Evolutionary conservation across 1,140 invertebrate species (phyloP).

Genomic region (Drosophila ficusphila): DNA sequence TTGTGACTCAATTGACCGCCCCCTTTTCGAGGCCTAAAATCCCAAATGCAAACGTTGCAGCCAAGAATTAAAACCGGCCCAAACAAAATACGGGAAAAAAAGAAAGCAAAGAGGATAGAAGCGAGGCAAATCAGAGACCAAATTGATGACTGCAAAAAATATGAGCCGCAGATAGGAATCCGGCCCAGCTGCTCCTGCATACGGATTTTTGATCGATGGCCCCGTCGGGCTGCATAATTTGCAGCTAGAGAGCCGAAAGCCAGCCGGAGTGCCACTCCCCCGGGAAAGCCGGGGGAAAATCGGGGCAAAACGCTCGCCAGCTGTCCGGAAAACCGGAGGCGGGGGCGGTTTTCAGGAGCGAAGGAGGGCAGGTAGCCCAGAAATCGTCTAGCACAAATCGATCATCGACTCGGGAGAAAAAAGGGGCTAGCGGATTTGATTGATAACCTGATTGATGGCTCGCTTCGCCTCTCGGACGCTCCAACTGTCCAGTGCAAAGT

Average conservation of each 20-base stretch:
- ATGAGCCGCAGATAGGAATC: slow-evolving; percentile 42
- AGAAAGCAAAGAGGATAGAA: not conserved
- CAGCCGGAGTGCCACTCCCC: slow-evolving; percentile 11
- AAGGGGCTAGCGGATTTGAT: slow-evolving; percentile 39
- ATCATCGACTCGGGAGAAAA: slow-evolving; percentile 20
- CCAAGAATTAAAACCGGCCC: slow-evolving; percentile 62
- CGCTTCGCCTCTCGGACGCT: slow-evolving; percentile 21
- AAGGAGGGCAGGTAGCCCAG: slow-evolving; percentile 30
- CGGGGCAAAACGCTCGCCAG: not conserved
- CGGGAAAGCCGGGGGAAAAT: not conserved
- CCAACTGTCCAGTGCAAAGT: slow-evolving; percentile 44
- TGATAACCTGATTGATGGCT: slow-evolving; percentile 73
- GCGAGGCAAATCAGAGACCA: slow-evolving; percentile 53
- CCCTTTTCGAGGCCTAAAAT: slow-evolving; percentile 32
- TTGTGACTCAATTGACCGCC: slow-evolving; percentile 24
- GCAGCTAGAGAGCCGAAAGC: slow-evolving; percentile 13
- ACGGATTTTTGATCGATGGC: slow-evolving; percentile 63
- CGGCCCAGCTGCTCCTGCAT: slow-evolving; percentile 29
- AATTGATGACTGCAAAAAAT: slow-evolving; percentile 67
- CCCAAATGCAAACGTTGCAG: slow-evolving; percentile 74
- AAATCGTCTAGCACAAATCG: slow-evolving; percentile 45
- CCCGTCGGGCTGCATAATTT: slow-evolving; percentile 63
- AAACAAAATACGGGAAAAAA: slow-evolving; percentile 6
- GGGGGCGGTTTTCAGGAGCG: too few relatives aligned
- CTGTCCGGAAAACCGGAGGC: slow-evolving; percentile 1